Evolutionary conservation across 1,140 invertebrate genomes (phyloP), one percentile per base, ranked within the genome.

Genomic region (Hypsibius dujardini): DNA sequence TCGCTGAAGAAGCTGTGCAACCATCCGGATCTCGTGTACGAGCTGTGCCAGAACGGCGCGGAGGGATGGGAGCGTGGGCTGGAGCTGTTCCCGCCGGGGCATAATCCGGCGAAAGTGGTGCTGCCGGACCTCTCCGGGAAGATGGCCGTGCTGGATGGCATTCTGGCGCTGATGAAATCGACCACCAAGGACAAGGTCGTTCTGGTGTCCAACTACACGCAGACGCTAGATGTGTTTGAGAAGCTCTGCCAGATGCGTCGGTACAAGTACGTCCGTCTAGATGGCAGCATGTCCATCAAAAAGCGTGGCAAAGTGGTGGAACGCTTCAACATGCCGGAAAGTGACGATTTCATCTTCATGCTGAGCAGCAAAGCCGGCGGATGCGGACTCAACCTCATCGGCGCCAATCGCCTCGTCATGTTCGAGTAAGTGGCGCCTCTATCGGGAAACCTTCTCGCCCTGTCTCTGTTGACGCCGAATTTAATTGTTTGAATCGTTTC

Each of bases 361-460:
- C 81, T 99, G 59, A 98, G 95, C 78, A 97, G 93, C 56, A 99
- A 99, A 83, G 96, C 96, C 50, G 96, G 96, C 46, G 96, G 96
- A 59, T 92, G 90, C 82, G 91, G 91, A 45, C 81, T 94, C 40
- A 94, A 94, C 84, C 83, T 94, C 72, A 91, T 94, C 76, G 90
- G 90, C 47, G 91, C 90, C 2, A 94, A 91, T 82, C 84, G 95
- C 56, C 80, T 98, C 47, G 90, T 98, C 1, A 98, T 98, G 95
- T 98, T 97, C 79, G 95, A 98, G 28, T 28, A 28, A 28, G 28
- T 28, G 28, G 28, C 28, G 28, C 28, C 28, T 28, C 28, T 28
- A 28, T 28, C 28, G 28, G 28, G 28, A 28, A 28, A 28, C 28
- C 28, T 28, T 28, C 28, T 28, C 28, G 28, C 28, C 28, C 28